Percentiles rank a stretch among this genome's conserved stretches.
These are phyloP conservation scores for Pollenia amentaria DNA, from an alignment of 2,888 invertebrate species.

Conservation along the genomic window DNA sequence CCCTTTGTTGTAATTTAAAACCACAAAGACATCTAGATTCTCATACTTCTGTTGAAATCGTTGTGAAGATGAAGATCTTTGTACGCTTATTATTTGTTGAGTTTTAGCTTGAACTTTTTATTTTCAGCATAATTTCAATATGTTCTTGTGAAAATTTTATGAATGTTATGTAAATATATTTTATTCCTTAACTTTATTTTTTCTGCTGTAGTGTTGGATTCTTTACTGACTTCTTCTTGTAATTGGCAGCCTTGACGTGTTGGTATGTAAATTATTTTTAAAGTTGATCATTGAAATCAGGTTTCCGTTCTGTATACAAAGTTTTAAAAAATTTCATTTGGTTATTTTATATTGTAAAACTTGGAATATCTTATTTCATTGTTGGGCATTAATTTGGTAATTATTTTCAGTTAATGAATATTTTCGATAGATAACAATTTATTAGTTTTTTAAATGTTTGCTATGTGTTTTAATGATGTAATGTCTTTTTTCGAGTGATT, in stretches of 20 bases:
- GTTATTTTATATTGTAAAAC: neutral
- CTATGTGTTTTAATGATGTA: slow-evolving; percentile 9
- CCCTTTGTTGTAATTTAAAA: slow-evolving; percentile 27
- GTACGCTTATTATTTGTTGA: neutral
- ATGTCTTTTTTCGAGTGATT: slow-evolving; percentile 23
- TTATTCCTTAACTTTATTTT: neutral
- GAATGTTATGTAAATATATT: slow-evolving; percentile 3
- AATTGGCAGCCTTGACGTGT: slow-evolving; percentile 53
- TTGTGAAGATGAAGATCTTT: slow-evolving; percentile 7
- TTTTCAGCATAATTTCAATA: slow-evolving; percentile 3
- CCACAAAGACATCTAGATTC: slow-evolving; percentile 61
- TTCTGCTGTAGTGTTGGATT: neutral
- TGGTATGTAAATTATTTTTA: slow-evolving; percentile 55
- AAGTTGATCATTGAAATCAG: neutral
- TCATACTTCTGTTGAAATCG: slow-evolving; percentile 22
- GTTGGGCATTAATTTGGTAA: neutral
- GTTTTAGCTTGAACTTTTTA: neutral
- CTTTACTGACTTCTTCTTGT: slow-evolving; percentile 37
- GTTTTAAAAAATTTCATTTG: too few species aligned
- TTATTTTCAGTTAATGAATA: neutral
- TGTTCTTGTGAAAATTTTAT: neutral
- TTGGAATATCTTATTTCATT: neutral
- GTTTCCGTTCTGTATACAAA: slow-evolving; percentile 4
- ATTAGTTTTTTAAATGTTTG: neutral
- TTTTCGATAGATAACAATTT: neutral